Base-by-base conservation (phyloP, 2,888 invertebrate genomes). In the Cotesia congregata region DNA sequence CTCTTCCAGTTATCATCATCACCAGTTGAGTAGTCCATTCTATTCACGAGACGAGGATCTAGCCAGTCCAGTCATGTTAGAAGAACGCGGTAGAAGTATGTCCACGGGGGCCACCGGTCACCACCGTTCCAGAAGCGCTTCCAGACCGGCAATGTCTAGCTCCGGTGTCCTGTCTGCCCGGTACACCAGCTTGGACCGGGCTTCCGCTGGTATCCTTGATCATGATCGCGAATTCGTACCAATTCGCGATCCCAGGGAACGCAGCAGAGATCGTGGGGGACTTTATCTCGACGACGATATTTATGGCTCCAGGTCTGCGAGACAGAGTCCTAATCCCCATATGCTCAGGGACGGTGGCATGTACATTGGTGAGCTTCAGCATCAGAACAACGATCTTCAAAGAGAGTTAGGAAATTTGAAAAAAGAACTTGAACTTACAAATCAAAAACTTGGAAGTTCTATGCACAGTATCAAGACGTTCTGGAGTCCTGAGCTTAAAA, bases 381-480 rank as follows among this genome's bases (percentile, higher is more conserved):
- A 96, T 88, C 97, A 98, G 91, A 97, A 98, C 90, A 95, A 96
- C 86, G 98, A 98, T 90, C 92, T 98, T 83, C 98, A 98, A 88
- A 93, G 97, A 81, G 98, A 98, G 90, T 93, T 98, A 88, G 94
- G 94, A 73, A 96, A 96, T 89, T 92, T 97, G 83, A 97, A 97
- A 91, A 96, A 97, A 89, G 98, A 98, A 89, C 92, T 98, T 87
- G 98, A 98, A 92, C 92, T 97, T 88, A 97, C 98, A 83, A 98
- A 98, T 90, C 98, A 98, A 91, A 99, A 99, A 91, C 93, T 99
- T 85, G 97, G 97, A 90, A 98, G 98, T 88, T 97, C 97, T 87
- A 99, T 99, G 98, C 98, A 99, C 91, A 98, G 98, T 91, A 99
- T 99, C 90, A 99, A 99, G 92, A 99, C 98, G 75, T 99, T 99